phyloP scores from a whole-genome alignment of 2,888 invertebrate species.

The Branchellion lobata region DNA sequence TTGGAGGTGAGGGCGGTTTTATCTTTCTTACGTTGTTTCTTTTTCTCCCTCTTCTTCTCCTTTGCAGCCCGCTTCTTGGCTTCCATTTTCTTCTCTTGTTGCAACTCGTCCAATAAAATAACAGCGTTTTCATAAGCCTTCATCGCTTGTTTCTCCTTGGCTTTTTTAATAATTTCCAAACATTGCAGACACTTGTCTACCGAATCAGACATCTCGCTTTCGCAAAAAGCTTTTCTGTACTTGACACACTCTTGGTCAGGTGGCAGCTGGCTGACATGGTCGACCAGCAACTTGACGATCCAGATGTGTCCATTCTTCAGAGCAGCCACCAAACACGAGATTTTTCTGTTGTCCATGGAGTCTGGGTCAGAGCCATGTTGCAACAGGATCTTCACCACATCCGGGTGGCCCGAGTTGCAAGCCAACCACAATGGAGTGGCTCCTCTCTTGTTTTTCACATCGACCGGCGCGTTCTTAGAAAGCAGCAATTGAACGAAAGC shows the following conservation, averaged over 20 bases:
- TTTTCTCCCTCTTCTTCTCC: slow-evolving; percentile 84
- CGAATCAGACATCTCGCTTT: slow-evolving; percentile 71
- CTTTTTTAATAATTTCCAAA: slow-evolving; percentile 87
- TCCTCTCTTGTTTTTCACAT: slow-evolving; percentile 98
- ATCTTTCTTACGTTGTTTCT: slow-evolving; percentile 65
- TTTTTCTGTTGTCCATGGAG: slow-evolving; percentile 94
- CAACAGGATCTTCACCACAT: slow-evolving; percentile 88
- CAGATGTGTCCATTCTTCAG: slow-evolving; percentile 75
- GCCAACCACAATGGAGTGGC: slow-evolving; percentile 97
- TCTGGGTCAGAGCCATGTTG: slow-evolving; percentile 90
- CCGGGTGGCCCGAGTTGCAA: slow-evolving; percentile 88
- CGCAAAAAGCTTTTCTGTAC: slow-evolving; percentile 80
- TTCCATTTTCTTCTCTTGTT: slow-evolving; percentile 86
- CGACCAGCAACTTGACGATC: slow-evolving; percentile 97
- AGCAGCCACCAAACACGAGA: slow-evolving; percentile 96
- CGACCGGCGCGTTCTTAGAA: slow-evolving; percentile 78
- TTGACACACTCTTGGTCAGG: slow-evolving; percentile 93
- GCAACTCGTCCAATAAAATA: slow-evolving; percentile 90
- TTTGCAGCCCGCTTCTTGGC: slow-evolving; percentile 87
- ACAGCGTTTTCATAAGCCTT: slow-evolving; percentile 96
- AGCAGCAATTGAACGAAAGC: slow-evolving; percentile 70
- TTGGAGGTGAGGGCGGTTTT: slow-evolving; percentile 67
- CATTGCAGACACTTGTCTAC: slow-evolving; percentile 91
- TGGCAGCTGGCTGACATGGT: slow-evolving; percentile 94
- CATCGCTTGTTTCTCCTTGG: slow-evolving; percentile 95